Evolutionary conservation across 2,113 vertebrate species (phyloP), one percentile per base, ranked within the genome.

Genomic region (Lophochroa leadbeateri): DNA sequence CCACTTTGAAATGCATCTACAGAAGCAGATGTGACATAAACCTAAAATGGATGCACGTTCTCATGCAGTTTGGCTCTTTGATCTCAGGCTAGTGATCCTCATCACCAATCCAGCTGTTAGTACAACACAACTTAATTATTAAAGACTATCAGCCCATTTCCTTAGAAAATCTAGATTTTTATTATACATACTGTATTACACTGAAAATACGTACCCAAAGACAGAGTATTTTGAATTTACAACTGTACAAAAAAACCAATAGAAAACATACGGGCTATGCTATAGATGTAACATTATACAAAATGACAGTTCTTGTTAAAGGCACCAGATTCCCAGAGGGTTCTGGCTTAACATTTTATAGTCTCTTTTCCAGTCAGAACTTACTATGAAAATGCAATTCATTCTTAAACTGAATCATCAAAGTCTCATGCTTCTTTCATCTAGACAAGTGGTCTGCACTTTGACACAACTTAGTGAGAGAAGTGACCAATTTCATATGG

Each of bases 141-240:
- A 80, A 87, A 77, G 1, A 88, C 3, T 10, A 71, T 28, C 52
- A 82, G 61, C 49, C 81, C 17, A 37, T 69, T 88, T 97, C 92
- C 95, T 97, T 98, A 98, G 92, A 98, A 98, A 98, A 98, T 96
- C 97, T 97, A 93, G 79, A 96, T 85, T 97, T 98, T 98, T 98
- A 98, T 98, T 95, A 91, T 97, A 96, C 96, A 97, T 96, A 95
- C 70, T 75, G 96, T 96, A 96, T 97, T 97, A 97, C 97, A 98
- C 80, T 94, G 97, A 96, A 98, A 97, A 98, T 97, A 96, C 93
- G 91, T 86, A 89, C 97, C 95, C 84, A 57, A 93, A 97, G 97
- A 94, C 96, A 90, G 96, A 91, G 79, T 94, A 97, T 91, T 95
- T 89, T 63, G 81, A 94, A 93, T 82, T 97, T 97, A 98, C 96